These are phyloP conservation scores for Actinemys pallida DNA, from an alignment of 2,113 vertebrate genomes.

Conservation along the genomic window DNA sequence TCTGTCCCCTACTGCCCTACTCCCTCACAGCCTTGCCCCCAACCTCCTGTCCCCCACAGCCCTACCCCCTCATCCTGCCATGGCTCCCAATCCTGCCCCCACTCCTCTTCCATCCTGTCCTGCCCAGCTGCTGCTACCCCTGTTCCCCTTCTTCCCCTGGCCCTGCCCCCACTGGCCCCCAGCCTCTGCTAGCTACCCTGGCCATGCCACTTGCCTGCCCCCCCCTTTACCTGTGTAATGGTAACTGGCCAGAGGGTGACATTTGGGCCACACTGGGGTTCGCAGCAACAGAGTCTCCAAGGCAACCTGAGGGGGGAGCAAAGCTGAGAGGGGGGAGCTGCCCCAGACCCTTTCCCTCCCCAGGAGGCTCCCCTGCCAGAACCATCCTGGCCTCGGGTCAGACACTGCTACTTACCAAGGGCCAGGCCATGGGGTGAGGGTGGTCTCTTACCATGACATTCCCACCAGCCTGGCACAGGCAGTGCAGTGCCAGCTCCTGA, in stretches of 20 bases:
- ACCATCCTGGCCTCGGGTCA: background rate
- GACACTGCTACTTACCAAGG: background rate
- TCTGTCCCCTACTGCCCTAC: too few species aligned
- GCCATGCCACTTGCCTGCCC: too few species aligned
- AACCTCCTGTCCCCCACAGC: background rate
- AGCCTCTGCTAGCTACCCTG: background rate
- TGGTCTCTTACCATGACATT: slow-evolving; percentile 75
- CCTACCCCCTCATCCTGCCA: background rate
- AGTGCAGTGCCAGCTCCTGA: slow-evolving; percentile 83
- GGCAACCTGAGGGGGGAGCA: background rate
- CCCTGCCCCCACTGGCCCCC: background rate
- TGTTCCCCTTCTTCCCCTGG: background rate
- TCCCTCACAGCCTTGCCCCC: too few species aligned
- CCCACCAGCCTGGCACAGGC: slow-evolving; percentile 75
- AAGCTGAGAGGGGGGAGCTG: background rate
- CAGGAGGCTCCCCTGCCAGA: background rate
- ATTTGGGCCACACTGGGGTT: background rate
- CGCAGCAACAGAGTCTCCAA: background rate
- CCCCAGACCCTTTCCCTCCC: background rate
- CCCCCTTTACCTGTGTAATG: background rate
- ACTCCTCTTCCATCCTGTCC: background rate
- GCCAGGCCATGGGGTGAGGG: background rate
- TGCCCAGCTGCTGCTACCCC: background rate
- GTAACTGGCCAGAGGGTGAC: background rate
- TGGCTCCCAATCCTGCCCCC: background rate